Conservation (phyloP, 2,888 invertebrate species). For the Diaphora mendica region DNA sequence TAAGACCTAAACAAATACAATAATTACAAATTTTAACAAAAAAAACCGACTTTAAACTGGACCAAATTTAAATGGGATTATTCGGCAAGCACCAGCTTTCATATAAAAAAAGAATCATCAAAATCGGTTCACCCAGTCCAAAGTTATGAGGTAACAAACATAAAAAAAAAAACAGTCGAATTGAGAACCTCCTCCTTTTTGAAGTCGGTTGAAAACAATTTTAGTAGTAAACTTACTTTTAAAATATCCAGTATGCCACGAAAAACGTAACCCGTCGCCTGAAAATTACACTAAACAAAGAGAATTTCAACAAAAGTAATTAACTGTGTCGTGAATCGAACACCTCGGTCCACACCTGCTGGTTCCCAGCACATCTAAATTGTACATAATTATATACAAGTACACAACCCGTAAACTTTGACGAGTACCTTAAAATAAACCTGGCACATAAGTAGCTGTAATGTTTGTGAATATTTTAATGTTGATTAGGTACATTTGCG, state of each 20-base stretch:
- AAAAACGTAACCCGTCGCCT: conserved; percentile 11
- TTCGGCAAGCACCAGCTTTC: too few relatives aligned
- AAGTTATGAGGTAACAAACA: too few relatives aligned
- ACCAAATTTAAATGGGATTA: too few relatives aligned
- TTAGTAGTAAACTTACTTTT: not conserved
- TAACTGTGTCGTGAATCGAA: conserved; percentile 51
- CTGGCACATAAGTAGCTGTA: conserved; percentile 25
- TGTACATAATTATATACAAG: conserved; percentile 39
- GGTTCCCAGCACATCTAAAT: conserved; percentile 48
- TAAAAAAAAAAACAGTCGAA: too few relatives aligned
- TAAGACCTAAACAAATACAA: not conserved
- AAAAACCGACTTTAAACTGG: too few relatives aligned
- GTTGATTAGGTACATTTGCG: conserved; percentile 14
- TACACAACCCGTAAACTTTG: conserved; percentile 48
- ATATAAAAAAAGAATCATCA: too few relatives aligned
- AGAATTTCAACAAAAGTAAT: conserved; percentile 51
- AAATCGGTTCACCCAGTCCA: too few relatives aligned
- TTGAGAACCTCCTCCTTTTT: too few relatives aligned
- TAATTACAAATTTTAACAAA: too few relatives aligned
- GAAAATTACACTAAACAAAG: conserved; percentile 39
- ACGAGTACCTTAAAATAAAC: conserved; percentile 32
- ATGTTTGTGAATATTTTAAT: conserved; percentile 42
- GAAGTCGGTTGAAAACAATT: too few relatives aligned
- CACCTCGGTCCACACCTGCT: conserved; percentile 48
- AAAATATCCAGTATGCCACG: not conserved